These are phyloP conservation scores for Catamblyrhynchus diadema DNA, from an alignment of 2,797 vertebrate genomes.

Conservation along the genomic window DNA sequence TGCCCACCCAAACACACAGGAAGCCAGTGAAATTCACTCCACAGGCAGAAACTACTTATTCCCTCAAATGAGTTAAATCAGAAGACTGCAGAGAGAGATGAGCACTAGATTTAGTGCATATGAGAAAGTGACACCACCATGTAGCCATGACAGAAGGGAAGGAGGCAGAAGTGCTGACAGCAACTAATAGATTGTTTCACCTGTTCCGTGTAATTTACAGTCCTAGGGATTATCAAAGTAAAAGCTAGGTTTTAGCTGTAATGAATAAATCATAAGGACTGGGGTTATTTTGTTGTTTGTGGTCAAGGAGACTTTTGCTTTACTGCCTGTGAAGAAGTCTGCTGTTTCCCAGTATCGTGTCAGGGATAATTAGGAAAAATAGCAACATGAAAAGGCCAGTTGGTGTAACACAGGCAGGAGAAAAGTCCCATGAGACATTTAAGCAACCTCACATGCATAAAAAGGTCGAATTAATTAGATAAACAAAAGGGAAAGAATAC, in stretches of 20 bases:
- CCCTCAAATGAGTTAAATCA: neutral
- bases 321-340: neutral
- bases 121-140: neutral
- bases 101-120: neutral
- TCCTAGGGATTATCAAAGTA: neutral
- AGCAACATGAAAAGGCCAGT: slow-evolving; percentile 39
- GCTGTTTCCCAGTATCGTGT: neutral
- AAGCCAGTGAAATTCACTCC: neutral
- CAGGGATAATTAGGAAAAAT: slow-evolving; percentile 39
- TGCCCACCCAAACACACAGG: neutral
- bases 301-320: neutral
- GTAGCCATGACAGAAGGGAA: neutral
- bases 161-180: neutral
- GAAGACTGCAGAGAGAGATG: neutral
- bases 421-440: slow-evolving; percentile 15
- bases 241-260: neutral
- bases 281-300: neutral
- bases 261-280: neutral
- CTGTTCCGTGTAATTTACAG: neutral
- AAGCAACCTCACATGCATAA: neutral
- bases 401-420: neutral
- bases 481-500: neutral
- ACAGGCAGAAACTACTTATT: neutral
- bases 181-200: neutral
- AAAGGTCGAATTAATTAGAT: slow-evolving; percentile 9